Base-by-base conservation (phyloP, 2,888 invertebrate species). In the Macrostomum cliftonense region DNA sequence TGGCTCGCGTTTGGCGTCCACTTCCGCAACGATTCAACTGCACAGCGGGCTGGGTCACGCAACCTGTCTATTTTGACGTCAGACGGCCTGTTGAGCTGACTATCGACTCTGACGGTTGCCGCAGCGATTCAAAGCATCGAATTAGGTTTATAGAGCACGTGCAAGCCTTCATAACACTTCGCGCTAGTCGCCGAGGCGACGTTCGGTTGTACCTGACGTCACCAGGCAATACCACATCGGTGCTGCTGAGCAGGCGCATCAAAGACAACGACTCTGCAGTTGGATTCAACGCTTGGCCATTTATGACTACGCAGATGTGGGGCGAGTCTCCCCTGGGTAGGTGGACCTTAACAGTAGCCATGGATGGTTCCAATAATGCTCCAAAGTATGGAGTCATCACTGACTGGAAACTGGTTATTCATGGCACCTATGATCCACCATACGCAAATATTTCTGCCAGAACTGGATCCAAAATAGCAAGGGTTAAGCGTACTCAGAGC, bases 301-400 rank as follows among this genome's bases (percentile, higher is more conserved):
- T 95, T 73, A 93, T 93, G 93, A 97, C 97, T 28, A 97, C 97
- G 2, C 97, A 97, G 70, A 91, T 89, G 1, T 99, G 97, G 97
- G 93, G 93, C 17, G 97, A 97, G 73, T 88, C 91, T 69, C 95
- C 97, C 0, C 82, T 84, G 61, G 97, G 97, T 16, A 79, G 78
- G 17, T 97, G 97, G 97, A 77, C 78, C 51, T 74, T 97, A 9
- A 4, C 5, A 7, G 28, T 9, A 28, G 28, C 4, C 4, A 28
- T 28, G 28, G 9, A 9, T 28, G 28, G 28, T 28, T 28, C 28
- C 4, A 9, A 4, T 7, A 28, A 28, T 28, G 4, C 4, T 9
- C 4, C 28, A 9, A 4, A 28, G 9, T 9, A 28, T 9, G 28
- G 28, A 28, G 5, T 28, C 5, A 28, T 28, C 9, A 28, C 28